Percentiles rank a stretch among this genome's conserved stretches.
Evolutionary conservation across 1,140 invertebrate species (phyloP).

Genomic region (Rhagoletis zephyria): DNA sequence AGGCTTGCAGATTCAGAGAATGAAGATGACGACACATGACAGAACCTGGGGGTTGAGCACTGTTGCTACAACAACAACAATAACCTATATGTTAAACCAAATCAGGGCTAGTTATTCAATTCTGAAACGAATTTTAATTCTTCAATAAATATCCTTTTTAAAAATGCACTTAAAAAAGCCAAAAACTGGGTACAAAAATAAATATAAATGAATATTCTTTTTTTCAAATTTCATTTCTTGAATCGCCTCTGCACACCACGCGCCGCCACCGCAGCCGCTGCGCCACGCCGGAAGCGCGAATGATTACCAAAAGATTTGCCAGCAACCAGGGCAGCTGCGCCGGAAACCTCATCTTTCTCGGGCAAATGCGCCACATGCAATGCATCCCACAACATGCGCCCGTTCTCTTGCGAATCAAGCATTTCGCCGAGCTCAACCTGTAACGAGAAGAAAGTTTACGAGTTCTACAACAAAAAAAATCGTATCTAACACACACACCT

Average conservation of each 20-base stretch:
- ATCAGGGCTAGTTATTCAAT: no score
- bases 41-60: no score
- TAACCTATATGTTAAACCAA: no score
- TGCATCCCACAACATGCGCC: constrained; percentile 77
- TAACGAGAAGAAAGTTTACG: constrained; percentile 58
- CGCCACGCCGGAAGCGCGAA: constrained; percentile 69
- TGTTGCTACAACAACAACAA: no score
- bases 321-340: constrained; percentile 63
- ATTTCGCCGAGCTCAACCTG: constrained; percentile 80
- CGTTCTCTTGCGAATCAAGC: constrained; percentile 79
- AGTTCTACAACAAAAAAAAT: not conserved
- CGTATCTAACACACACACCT: constrained; percentile 54
- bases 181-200: no score
- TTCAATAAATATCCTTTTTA: no score
- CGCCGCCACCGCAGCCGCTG: constrained; percentile 55
- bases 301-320: constrained; percentile 65
- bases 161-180: no score
- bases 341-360: constrained; percentile 71
- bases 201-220: no score
- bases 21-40: no score
- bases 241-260: constrained; percentile 50
- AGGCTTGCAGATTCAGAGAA: no score
- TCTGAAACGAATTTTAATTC: no score
- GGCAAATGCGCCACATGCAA: constrained; percentile 77
- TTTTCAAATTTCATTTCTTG: constrained; percentile 36